These are phyloP conservation scores for Sinocyclocheilus anophthalmus DNA, from an alignment of 2,113 vertebrate genomes.

Conservation along the genomic window DNA sequence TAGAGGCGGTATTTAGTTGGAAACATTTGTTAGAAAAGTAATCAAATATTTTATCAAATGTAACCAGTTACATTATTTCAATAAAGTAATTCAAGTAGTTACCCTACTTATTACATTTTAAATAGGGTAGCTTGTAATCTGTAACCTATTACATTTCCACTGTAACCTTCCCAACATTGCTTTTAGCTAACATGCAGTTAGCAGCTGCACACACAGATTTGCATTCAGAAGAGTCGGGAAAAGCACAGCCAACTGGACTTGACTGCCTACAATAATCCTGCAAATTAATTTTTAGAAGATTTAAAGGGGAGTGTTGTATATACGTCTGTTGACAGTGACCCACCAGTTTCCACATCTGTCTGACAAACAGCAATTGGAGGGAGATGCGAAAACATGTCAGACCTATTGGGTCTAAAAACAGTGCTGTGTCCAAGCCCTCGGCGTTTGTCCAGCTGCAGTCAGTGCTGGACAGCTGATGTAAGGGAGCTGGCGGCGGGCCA, in stretches of 20 bases:
- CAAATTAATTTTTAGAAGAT: neutral
- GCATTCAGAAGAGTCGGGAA: neutral
- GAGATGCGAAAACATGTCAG: conserved; percentile 36
- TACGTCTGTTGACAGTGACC: neutral
- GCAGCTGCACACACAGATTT: neutral
- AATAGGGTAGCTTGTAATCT: too few relatives aligned
- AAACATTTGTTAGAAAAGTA: too few relatives aligned
- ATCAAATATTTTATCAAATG: too few relatives aligned
- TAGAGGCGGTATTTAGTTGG: too few relatives aligned
- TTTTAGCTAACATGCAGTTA: neutral
- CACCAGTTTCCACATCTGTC: conserved; percentile 6
- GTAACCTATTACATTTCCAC: too few relatives aligned
- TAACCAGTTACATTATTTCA: too few relatives aligned
- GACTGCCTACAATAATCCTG: neutral
- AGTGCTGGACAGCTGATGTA: neutral
- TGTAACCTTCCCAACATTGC: too few relatives aligned
- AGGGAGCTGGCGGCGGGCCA: neutral
- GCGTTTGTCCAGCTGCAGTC: conserved; percentile 26
- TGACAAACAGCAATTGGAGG: conserved; percentile 27
- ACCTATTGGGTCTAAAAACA: conserved; percentile 26
- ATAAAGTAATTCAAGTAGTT: too few relatives aligned
- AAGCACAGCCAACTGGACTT: neutral
- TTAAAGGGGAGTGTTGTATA: neutral
- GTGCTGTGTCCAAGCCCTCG: conserved; percentile 36
- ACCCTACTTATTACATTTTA: too few relatives aligned